Evolutionary conservation across 2,113 vertebrate genomes (phyloP).

Genomic region (Gila orcuttii): DNA sequence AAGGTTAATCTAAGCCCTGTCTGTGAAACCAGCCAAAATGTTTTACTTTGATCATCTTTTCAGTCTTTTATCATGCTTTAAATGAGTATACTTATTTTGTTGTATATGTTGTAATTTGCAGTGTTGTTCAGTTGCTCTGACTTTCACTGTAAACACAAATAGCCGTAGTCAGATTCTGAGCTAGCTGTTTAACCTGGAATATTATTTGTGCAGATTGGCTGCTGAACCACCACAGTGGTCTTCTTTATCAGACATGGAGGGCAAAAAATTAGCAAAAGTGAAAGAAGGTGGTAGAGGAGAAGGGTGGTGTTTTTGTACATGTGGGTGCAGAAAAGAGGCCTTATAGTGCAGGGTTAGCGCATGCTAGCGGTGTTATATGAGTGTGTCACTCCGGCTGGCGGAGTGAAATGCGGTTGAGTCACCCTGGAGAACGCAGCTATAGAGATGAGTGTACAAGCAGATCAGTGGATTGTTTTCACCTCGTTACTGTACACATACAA

Average conservation of each 20-base stretch:
- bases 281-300: not conserved
- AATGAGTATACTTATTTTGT: too few relatives aligned
- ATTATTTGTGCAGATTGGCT: not conserved
- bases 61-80: too few relatives aligned
- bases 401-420: slow-evolving; percentile 51
- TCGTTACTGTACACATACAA: slow-evolving; percentile 27
- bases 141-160: too few relatives aligned
- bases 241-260: slow-evolving; percentile 29
- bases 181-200: not conserved
- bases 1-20: too few relatives aligned
- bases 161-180: too few relatives aligned
- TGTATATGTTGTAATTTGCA: too few relatives aligned
- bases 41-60: too few relatives aligned
- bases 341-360: slow-evolving; percentile 9
- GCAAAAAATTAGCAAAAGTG: not conserved
- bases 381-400: slow-evolving; percentile 53
- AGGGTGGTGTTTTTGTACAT: not conserved
- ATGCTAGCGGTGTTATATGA: slow-evolving; percentile 22
- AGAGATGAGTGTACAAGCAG: slow-evolving; percentile 48
- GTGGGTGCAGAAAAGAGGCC: slow-evolving; percentile 51
- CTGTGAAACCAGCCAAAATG: too few relatives aligned
- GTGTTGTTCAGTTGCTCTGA: too few relatives aligned
- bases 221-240: not conserved
- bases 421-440: slow-evolving; percentile 43
- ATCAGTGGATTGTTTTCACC: slow-evolving; percentile 37